Percentiles rank a stretch among this genome's conserved stretches.
Conservation (phyloP, 2,797 vertebrate genomes). For the Smutsia temminckii region DNA sequence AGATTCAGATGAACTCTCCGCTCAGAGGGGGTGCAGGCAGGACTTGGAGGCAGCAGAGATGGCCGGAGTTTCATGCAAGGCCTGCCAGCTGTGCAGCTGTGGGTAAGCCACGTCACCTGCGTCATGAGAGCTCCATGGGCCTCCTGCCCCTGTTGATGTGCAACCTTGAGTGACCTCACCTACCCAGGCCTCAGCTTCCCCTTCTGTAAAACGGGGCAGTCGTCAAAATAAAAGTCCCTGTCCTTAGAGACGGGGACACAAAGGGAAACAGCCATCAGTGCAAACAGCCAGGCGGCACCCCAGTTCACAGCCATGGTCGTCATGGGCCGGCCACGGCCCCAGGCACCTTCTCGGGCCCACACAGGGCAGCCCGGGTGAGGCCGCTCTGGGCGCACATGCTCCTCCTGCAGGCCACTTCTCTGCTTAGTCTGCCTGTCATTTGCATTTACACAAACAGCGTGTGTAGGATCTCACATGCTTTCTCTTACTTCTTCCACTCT, state of each 20-base stretch:
- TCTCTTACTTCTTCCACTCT: neutral
- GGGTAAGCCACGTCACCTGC: neutral
- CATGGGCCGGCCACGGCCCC: accelerated
- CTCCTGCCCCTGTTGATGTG: accelerated
- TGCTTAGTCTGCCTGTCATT: neutral
- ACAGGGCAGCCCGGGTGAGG: neutral
- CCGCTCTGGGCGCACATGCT: neutral
- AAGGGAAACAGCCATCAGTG: neutral
- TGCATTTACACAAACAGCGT: neutral
- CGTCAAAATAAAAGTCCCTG: neutral
- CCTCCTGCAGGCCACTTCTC: neutral
- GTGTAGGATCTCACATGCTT: neutral
- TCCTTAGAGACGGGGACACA: neutral
- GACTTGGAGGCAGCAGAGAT: neutral
- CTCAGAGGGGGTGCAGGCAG: neutral
- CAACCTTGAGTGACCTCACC: neutral
- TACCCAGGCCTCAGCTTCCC: neutral
- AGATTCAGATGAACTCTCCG: neutral
- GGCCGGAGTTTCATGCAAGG: neutral
- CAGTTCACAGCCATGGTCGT: accelerated
- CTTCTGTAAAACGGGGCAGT: neutral
- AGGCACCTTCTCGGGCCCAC: accelerated
- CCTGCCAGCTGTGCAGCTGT: neutral
- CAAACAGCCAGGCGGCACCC: accelerated
- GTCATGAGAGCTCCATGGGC: neutral